Percentiles rank a stretch among this genome's conserved stretches.
These are phyloP conservation scores for Leptoclinus maculatus DNA, from an alignment of 2,797 vertebrate genomes.

Conservation along the genomic window DNA sequence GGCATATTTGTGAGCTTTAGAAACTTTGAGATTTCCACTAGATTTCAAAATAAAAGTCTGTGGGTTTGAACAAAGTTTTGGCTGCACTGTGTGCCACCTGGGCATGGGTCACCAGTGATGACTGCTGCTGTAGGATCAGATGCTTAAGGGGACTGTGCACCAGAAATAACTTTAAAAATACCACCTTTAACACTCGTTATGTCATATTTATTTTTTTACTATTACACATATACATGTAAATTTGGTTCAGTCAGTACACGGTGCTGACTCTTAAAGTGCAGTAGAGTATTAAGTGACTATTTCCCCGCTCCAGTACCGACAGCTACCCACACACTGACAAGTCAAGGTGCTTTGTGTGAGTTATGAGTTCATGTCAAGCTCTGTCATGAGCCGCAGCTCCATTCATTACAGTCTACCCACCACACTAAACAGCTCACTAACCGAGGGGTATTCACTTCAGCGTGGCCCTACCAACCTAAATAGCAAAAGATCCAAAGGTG, in stretches of 20 bases:
- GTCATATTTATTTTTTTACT: neutral
- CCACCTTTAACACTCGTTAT: neutral
- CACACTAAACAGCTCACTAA: constrained; percentile 60
- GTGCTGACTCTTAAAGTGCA: constrained; percentile 16
- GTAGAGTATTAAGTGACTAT: constrained; percentile 43
- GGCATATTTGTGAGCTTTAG: neutral
- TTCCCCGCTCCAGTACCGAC: constrained; percentile 31
- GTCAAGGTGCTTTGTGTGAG: constrained; percentile 58
- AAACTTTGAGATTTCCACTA: neutral
- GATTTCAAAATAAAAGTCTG: neutral
- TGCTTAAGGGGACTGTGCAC: neutral
- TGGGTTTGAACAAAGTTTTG: neutral
- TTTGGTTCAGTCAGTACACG: constrained; percentile 3
- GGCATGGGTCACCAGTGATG: neutral
- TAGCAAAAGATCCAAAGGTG: constrained; percentile 65
- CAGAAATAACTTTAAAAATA: neutral
- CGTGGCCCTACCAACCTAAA: constrained; percentile 56
- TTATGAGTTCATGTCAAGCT: constrained; percentile 64
- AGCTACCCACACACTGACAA: constrained; percentile 62
- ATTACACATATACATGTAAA: constrained; percentile 2
- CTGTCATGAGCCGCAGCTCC: constrained; percentile 48
- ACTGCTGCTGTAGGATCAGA: neutral
- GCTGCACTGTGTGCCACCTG: neutral
- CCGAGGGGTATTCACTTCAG: constrained; percentile 61
- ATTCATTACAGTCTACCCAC: constrained; percentile 48